Percentiles rank a stretch among this genome's conserved stretches.
Conservation (phyloP, 2,797 vertebrate species). For the Etheostoma perlongum region DNA sequence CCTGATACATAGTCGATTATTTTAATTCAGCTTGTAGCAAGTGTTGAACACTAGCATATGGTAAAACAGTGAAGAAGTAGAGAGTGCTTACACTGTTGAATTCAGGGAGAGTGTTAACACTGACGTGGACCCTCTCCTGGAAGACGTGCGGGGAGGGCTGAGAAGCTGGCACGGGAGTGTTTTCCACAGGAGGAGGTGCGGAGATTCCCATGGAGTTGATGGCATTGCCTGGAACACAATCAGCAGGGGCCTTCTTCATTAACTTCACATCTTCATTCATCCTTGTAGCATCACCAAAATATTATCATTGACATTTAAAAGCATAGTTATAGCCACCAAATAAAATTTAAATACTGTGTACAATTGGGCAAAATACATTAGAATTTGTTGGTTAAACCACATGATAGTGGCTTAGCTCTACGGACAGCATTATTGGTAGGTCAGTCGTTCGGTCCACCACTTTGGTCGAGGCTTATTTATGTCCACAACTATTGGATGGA, state of each 20-base stretch:
- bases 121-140: conserved; percentile 76
- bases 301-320: conserved; percentile 35
- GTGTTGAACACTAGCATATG: conserved; percentile 26
- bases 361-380: conserved; percentile 10
- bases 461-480: neutral
- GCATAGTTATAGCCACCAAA: neutral
- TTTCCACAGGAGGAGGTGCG: conserved; percentile 78
- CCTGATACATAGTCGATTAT: conserved; percentile 44
- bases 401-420: neutral
- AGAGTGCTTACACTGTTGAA: conserved; percentile 79
- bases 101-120: conserved; percentile 80
- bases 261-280: conserved; percentile 55
- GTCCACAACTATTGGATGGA: neutral
- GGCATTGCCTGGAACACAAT: conserved; percentile 81
- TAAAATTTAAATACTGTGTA: neutral
- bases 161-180: conserved; percentile 76
- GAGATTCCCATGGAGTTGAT: conserved; percentile 86
- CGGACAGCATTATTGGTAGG: neutral
- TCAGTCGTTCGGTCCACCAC: neutral
- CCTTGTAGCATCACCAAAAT: conserved; percentile 35
- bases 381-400: neutral
- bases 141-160: conserved; percentile 77
- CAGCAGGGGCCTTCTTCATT: conserved; percentile 67
- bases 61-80: conserved; percentile 13
- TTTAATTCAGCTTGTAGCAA: neutral